Conservation (phyloP, 2,888 invertebrate genomes). For the Bellardia bayeri region DNA sequence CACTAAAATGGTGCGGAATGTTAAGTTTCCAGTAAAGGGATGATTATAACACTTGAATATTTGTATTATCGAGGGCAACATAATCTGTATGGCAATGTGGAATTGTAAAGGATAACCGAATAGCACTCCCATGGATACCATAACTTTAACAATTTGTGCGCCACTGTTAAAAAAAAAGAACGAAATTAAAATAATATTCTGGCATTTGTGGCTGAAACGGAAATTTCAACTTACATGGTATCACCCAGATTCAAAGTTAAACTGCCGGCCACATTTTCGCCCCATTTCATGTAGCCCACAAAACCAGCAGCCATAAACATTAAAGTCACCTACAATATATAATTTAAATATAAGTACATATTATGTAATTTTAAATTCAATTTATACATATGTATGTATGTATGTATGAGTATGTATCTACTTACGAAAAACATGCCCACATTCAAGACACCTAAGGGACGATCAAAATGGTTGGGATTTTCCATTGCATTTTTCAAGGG, state of each 20-base stretch:
- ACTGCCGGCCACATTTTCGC: conserved; percentile 91
- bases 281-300: conserved; percentile 95
- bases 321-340: conserved; percentile 86
- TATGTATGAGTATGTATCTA: no score
- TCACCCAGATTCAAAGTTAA: conserved; percentile 93
- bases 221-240: conserved; percentile 77
- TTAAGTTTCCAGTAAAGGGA: conserved; percentile 88
- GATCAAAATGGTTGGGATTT: conserved; percentile 90
- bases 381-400: no score
- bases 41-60: conserved; percentile 86
- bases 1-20: conserved; percentile 90
- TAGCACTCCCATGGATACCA: conserved; percentile 94
- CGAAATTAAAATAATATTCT: not conserved
- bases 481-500: conserved; percentile 97
- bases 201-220: not conserved
- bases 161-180: conserved; percentile 85
- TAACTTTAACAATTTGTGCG: conserved; percentile 92
- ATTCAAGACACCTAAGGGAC: conserved; percentile 93
- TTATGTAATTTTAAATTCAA: not conserved
- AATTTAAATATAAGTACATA: not conserved
- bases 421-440: conserved; percentile 89
- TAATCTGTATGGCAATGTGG: conserved; percentile 96
- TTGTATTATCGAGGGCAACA: conserved; percentile 90
- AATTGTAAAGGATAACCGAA: conserved; percentile 97
- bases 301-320: conserved; percentile 94